phyloP scores from a whole-genome alignment of 2,113 vertebrate species.

The Podocnemis expansa region DNA sequence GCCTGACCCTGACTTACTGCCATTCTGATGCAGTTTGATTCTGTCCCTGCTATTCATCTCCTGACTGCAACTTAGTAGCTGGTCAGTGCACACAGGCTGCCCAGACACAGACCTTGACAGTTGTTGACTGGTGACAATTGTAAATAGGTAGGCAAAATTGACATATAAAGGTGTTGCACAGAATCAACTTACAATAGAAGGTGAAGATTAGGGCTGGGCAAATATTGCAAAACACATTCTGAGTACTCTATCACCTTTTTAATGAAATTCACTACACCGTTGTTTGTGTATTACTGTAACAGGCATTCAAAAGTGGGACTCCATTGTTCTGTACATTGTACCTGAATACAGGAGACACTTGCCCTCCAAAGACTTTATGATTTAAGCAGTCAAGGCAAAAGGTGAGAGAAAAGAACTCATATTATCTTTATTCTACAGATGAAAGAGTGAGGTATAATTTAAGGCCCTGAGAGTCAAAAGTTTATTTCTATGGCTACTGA shows the following conservation, averaged over 20 bases:
- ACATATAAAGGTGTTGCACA: background rate
- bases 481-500: background rate
- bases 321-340: background rate
- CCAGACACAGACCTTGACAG: background rate
- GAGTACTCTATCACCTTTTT: background rate
- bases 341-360: background rate
- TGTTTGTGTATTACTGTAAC: background rate
- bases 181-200: background rate
- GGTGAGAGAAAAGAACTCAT: background rate
- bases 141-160: background rate
- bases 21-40: background rate
- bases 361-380: background rate
- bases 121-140: background rate
- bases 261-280: background rate
- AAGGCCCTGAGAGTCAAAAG: background rate
- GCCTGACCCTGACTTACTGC: background rate
- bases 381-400: background rate
- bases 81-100: background rate
- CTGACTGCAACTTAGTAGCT: background rate
- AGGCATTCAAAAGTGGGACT: background rate
- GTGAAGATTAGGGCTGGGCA: fast-evolving
- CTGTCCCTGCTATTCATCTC: background rate
- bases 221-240: background rate
- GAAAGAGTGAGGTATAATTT: background rate
- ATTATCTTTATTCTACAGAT: background rate